Conservation (phyloP, 2,113 vertebrate genomes). For the Calidris pygmaea region DNA sequence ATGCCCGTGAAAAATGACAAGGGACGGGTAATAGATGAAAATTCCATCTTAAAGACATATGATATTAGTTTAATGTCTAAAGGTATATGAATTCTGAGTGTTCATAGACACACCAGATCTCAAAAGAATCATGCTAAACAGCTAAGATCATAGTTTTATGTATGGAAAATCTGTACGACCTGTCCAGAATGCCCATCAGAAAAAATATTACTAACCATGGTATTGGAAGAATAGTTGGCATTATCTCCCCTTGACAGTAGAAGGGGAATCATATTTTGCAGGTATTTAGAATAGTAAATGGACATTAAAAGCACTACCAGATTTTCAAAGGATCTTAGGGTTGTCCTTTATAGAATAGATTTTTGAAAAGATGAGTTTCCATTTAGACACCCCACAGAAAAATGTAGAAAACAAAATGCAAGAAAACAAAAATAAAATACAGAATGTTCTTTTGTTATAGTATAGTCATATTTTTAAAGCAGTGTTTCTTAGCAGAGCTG, state of each 20-base stretch:
- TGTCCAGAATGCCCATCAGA: not conserved
- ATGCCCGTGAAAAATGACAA: not conserved
- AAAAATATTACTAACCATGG: not conserved
- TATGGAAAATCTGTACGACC: not conserved
- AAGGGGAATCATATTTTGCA: not conserved
- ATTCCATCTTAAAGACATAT: not conserved
- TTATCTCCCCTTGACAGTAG: not conserved
- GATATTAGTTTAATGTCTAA: not conserved
- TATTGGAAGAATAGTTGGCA: not conserved
- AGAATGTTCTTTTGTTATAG: not conserved
- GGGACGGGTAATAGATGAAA: not conserved
- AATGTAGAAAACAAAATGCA: not conserved
- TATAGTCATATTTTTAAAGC: not conserved
- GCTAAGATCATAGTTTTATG: not conserved
- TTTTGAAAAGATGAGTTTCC: not conserved
- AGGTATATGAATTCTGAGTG: not conserved
- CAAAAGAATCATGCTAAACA: not conserved
- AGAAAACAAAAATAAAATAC: not conserved
- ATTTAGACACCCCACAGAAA: not conserved
- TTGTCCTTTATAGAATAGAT: not conserved
- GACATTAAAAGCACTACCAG: not conserved
- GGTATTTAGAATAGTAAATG: not conserved
- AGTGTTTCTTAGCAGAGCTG: not conserved
- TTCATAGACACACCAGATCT: not conserved
- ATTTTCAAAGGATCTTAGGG: not conserved